These are phyloP conservation scores for Volucella bombylans DNA, from an alignment of 2,888 invertebrate species.

Conservation along the genomic window DNA sequence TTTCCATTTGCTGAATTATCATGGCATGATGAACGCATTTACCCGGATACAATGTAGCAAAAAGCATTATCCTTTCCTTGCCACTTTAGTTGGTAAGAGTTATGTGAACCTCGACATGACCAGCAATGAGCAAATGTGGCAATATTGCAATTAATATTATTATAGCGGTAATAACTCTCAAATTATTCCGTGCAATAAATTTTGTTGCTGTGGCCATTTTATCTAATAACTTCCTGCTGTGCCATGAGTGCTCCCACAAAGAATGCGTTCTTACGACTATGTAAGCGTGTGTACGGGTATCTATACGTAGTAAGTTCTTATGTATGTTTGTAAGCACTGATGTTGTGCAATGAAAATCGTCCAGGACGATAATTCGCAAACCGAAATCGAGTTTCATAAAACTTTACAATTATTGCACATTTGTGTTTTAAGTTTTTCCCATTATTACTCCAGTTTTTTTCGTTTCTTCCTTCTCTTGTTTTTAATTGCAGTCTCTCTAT, in stretches of 20 bases:
- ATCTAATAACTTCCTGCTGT: conserved; percentile 69
- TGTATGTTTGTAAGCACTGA: no score
- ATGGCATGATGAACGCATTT: no score
- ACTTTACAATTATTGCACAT: conserved; percentile 72
- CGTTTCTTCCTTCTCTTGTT: conserved; percentile 31
- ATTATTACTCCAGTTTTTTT: conserved; percentile 33
- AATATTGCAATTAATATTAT: conserved; percentile 71
- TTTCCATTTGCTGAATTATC: no score
- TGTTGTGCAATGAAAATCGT: no score
- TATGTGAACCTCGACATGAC: conserved; percentile 27
- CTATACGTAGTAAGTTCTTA: not conserved
- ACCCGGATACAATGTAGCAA: conserved; percentile 1
- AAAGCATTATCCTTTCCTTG: conserved; percentile 45
- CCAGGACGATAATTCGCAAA: conserved; percentile 54
- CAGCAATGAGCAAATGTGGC: conserved; percentile 58
- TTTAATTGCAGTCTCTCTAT: conserved; percentile 60
- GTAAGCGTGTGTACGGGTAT: not conserved
- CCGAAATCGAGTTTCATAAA: conserved; percentile 70
- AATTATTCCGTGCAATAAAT: conserved; percentile 71
- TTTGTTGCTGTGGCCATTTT: conserved; percentile 58
- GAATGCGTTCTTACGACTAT: conserved; percentile 13
- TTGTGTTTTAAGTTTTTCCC: conserved; percentile 66
- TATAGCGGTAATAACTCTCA: conserved; percentile 69
- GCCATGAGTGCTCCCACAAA: conserved; percentile 39
- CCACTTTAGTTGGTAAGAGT: conserved; percentile 9